Conservation (phyloP, 2,888 invertebrate species). For the Trachelus stipa region DNA sequence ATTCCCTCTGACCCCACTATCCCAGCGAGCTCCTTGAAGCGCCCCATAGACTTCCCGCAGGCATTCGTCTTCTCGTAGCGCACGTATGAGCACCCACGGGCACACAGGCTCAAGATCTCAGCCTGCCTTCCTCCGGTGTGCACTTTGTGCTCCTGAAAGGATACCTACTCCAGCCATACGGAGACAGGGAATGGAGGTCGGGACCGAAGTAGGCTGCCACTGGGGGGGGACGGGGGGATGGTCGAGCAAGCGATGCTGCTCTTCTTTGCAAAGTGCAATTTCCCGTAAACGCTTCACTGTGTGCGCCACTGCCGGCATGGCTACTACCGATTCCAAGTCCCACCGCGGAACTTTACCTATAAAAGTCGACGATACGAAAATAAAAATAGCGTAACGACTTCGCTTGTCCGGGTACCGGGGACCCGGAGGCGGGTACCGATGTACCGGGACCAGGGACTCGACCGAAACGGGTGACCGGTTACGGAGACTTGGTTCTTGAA, state of each 20-base stretch:
- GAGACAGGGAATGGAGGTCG: conserved; percentile 14
- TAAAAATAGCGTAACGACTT: conserved; percentile 42
- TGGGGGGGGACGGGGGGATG: background rate
- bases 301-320: background rate
- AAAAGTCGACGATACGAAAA: conserved; percentile 54
- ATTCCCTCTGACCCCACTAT: background rate
- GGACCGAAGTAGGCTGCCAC: background rate
- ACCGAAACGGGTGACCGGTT: no score
- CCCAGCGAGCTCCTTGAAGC: background rate
- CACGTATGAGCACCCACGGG: background rate
- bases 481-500: background rate
- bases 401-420: background rate
- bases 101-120: background rate
- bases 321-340: background rate
- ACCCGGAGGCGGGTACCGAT: background rate
- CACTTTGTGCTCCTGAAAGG: background rate
- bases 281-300: conserved; percentile 47
- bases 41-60: background rate
- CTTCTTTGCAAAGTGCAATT: conserved; percentile 58
- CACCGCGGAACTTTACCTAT: conserved; percentile 53
- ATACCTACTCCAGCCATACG: background rate
- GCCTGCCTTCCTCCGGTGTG: background rate
- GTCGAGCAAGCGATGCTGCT: background rate
- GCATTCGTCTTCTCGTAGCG: background rate
- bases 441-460: background rate